Evolutionary conservation across 2,888 invertebrate genomes (phyloP), one percentile per base, ranked within the genome.

Genomic region (Syritta pipiens): DNA sequence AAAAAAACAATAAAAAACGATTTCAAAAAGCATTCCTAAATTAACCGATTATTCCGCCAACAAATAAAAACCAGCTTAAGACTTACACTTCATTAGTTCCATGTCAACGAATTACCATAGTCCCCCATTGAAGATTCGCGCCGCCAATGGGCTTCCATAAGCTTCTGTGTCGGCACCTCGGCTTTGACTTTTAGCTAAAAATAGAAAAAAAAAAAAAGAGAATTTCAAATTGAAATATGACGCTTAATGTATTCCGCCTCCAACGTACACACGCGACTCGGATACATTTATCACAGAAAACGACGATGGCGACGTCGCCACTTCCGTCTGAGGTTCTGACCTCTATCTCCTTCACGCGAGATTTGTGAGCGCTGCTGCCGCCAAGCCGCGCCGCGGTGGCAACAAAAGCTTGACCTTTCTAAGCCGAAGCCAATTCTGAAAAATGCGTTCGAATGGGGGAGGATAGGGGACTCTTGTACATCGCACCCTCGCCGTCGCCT

Each of bases 121-220:
- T 32, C n/a, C 17, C n/a, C 24, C 17, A n/a, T 14, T 42, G 30
- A 20, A 20, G 7, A 7, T 10, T 37, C 5, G 26, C 10, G 2
- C 17, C 49, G 22, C 37, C 35, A 40, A 28, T 63, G 30, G 17
- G n/a, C 30, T 30, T n/a, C n/a, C n/a, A n/a, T 9, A 10, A 6
- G 19, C 42, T 44, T 30, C 19, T 17, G 30, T 51, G 40, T 63
- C 63, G 40, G 40, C 63, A 63, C 63, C 63, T 42, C n/a, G 48
- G 28, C 0, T n/a, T n/a, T n/a, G n/a, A n/a, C n/a, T n/a, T n/a
- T n/a, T n/a, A 28, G 26, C 28, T 24, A 12, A 30, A 12, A 32
- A 20, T 51, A 19, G 32, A n/a, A n/a, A n/a, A n/a, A n/a, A n/a
- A n/a, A n/a, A n/a, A 37, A 37, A 37, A 35, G 9, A 7, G 14